These are phyloP conservation scores for Sphenodon punctatus DNA, from an alignment of 2,797 vertebrate species.

Conservation along the genomic window DNA sequence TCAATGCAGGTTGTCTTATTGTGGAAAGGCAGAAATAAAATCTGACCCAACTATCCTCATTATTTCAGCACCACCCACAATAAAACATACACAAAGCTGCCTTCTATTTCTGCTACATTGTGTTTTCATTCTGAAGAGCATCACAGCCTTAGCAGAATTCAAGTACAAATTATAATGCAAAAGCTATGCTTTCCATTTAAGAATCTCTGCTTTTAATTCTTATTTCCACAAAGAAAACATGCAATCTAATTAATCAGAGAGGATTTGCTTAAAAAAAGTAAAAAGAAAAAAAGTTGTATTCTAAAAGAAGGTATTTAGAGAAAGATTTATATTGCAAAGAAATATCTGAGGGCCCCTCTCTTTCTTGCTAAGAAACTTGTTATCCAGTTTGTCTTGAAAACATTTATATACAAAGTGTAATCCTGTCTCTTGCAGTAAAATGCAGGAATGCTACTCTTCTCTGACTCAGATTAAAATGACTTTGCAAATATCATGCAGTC, in stretches of 20 bases:
- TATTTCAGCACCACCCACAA: neutral
- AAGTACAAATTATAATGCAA: neutral
- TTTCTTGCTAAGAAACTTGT: neutral
- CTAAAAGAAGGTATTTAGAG: neutral
- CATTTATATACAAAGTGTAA: fast-evolving
- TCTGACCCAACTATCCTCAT: neutral
- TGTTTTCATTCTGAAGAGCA: neutral
- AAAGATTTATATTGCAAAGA: neutral
- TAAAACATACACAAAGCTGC: neutral
- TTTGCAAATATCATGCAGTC: neutral
- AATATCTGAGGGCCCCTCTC: neutral
- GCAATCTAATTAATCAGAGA: neutral
- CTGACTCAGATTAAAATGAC: slow-evolving; percentile 21
- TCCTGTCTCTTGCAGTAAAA: neutral
- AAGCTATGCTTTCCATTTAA: fast-evolving
- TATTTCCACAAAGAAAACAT: neutral
- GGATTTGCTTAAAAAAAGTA: neutral
- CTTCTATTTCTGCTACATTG: neutral
- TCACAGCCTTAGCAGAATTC: neutral
- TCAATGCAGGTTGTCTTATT: neutral
- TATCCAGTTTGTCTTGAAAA: slow-evolving; percentile 3
- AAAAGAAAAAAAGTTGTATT: neutral
- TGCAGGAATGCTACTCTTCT: slow-evolving; percentile 43
- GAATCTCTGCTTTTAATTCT: fast-evolving
- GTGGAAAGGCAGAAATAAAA: slow-evolving; percentile 6